phyloP scores from a whole-genome alignment of 2,113 vertebrate genomes.

The Equus quagga region DNA sequence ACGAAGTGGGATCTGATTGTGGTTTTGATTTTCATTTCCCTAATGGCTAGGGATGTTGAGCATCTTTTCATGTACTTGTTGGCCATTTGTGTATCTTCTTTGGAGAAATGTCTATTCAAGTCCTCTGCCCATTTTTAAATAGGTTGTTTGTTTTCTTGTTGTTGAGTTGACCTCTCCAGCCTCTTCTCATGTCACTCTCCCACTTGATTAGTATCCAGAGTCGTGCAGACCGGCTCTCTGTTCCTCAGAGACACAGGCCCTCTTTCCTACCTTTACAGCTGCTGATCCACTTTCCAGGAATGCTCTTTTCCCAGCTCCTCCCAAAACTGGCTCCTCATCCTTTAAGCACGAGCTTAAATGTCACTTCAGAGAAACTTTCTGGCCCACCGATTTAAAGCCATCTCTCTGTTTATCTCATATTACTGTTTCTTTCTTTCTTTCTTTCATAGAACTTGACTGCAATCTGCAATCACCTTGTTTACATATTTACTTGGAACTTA shows the following conservation, averaged over 20 bases:
- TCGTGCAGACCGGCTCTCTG: background rate
- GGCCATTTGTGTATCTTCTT: background rate
- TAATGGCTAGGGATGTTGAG: background rate
- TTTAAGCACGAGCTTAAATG: background rate
- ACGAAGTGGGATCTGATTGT: background rate
- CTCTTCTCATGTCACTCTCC: background rate
- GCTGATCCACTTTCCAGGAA: background rate
- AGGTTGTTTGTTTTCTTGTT: background rate
- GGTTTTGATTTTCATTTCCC: background rate
- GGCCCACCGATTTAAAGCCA: background rate
- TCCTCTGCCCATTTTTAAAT: background rate
- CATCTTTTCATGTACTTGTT: background rate
- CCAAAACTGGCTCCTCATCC: background rate
- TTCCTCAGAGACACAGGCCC: background rate
- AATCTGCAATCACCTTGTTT: background rate
- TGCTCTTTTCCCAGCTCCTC: background rate
- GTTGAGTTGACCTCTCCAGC: background rate
- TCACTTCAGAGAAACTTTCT: constrained; percentile 25
- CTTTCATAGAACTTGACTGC: background rate
- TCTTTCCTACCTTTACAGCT: background rate
- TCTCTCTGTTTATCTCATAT: background rate
- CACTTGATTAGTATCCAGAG: background rate
- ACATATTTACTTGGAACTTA: background rate
- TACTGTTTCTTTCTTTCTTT: background rate
- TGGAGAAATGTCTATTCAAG: background rate